phyloP scores from a whole-genome alignment of 2,888 invertebrate species.

The Pteria penguin region DNA sequence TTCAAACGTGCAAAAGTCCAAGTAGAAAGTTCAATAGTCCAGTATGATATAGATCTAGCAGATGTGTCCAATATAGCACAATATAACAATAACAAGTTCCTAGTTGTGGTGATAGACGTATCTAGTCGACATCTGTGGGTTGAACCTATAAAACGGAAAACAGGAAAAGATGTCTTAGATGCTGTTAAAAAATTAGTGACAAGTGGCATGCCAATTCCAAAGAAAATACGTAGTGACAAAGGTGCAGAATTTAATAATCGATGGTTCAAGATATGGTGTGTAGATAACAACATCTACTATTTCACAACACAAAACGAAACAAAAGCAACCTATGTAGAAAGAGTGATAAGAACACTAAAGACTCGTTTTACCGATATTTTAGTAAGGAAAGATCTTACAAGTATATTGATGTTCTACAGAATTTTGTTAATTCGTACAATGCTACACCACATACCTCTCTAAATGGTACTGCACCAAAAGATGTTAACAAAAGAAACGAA shows the following conservation, averaged over 20 bases:
- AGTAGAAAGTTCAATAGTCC: neutral
- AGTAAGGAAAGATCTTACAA: neutral
- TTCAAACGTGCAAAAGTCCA: neutral
- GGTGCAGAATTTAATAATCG: too few species aligned
- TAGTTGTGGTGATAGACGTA: neutral
- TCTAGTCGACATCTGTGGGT: neutral
- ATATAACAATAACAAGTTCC: neutral
- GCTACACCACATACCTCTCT: neutral
- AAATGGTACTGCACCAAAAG: neutral
- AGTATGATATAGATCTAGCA: neutral
- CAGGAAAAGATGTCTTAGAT: neutral
- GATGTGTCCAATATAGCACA: neutral
- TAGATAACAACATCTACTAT: neutral
- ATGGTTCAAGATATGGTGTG: neutral
- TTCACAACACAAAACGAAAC: neutral
- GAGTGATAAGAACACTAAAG: neutral
- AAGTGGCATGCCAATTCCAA: neutral
- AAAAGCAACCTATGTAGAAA: neutral
- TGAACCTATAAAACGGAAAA: too few species aligned
- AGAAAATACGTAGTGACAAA: neutral
- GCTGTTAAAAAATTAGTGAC: neutral
- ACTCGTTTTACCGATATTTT: neutral
- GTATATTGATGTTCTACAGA: neutral
- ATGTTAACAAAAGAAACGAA: neutral
- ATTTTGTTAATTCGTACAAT: neutral